Base-by-base conservation (phyloP, 2,113 vertebrate species). In the Nipponia nippon region DNA sequence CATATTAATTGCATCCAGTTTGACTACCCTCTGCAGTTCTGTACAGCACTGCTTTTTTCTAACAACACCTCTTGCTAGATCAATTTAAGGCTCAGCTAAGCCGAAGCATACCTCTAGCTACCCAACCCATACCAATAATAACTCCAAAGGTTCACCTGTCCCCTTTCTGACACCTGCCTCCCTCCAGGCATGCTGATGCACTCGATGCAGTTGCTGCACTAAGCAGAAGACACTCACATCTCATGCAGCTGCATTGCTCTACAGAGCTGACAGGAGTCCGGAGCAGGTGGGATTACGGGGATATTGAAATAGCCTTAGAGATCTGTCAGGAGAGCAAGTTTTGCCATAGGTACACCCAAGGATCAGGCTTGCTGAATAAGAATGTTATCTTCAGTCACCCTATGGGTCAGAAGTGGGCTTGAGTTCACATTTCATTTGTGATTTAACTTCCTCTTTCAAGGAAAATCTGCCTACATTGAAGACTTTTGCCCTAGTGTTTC, bases 381-480 rank as follows among this genome's bases (percentile, higher is more conserved):
- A 23, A 80, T 77, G 40, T 88, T 88, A 85, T 59, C 18, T 92
- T 77, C 87, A 80, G 83, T 87, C n/a, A 50, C 32, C 58, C 26
- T 58, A 0, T 38, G 22, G 61, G 61, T 55, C 46, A 85, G 38
- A 83, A 91, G 62, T 1, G 3, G 40, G 63, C 69, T 79, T 52
- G 19, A 93, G 92, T 92, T 96, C 80, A 17, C 42, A 44, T 72
- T 91, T 94, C 46, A 12, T 79, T 46, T 21, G 16, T 58, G 19
- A 71, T 83, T 83, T 85, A 62, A 65, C 85, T 96, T 97, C 96
- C 86, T 71, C 59, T 81, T 97, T 85, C 2, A 1, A 76, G 70
- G 59, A 83, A 95, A 91, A 96, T 93, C 53, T 95, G 92, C 93
- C 76, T 89, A 61, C 79, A 13, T 16, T 44, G 79, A 96, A 94